phyloP scores from a whole-genome alignment of 2,113 vertebrate species.

The Ifrita kowaldi region DNA sequence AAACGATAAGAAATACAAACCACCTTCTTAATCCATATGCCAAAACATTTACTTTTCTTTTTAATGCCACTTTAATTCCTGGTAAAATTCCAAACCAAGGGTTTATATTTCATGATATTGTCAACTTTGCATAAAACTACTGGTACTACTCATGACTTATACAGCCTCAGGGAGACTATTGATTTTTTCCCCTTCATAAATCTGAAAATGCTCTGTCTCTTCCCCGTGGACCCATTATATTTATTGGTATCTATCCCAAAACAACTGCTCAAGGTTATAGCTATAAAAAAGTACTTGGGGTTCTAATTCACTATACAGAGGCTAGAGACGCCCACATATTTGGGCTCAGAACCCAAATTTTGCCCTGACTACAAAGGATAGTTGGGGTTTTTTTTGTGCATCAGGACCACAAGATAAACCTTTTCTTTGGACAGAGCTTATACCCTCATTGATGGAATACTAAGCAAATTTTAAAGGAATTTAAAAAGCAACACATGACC shows the following conservation, averaged over 20 bases:
- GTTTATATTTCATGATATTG: constrained; percentile 75
- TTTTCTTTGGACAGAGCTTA: not conserved
- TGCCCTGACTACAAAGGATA: not conserved
- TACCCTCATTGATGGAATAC: not conserved
- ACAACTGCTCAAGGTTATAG: constrained; percentile 80
- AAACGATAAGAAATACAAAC: constrained; percentile 50
- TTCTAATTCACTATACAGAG: constrained; percentile 27
- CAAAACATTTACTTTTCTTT: constrained; percentile 58
- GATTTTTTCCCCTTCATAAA: constrained; percentile 82
- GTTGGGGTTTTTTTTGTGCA: not conserved
- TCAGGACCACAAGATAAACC: not conserved
- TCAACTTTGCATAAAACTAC: constrained; percentile 76
- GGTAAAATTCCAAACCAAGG: constrained; percentile 64
- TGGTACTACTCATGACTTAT: constrained; percentile 74
- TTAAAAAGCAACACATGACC: not conserved
- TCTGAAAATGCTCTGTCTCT: constrained; percentile 74
- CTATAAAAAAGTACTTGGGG: constrained; percentile 71
- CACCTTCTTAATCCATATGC: constrained; percentile 27
- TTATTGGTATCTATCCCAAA: constrained; percentile 83
- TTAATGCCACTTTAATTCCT: constrained; percentile 68
- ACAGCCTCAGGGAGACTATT: constrained; percentile 71
- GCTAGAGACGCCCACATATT: not conserved
- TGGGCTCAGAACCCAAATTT: not conserved
- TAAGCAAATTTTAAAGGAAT: not conserved
- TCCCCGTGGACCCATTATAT: constrained; percentile 79